These are phyloP conservation scores for Cheilosia soror DNA, from an alignment of 2,888 invertebrate genomes.

Conservation along the genomic window DNA sequence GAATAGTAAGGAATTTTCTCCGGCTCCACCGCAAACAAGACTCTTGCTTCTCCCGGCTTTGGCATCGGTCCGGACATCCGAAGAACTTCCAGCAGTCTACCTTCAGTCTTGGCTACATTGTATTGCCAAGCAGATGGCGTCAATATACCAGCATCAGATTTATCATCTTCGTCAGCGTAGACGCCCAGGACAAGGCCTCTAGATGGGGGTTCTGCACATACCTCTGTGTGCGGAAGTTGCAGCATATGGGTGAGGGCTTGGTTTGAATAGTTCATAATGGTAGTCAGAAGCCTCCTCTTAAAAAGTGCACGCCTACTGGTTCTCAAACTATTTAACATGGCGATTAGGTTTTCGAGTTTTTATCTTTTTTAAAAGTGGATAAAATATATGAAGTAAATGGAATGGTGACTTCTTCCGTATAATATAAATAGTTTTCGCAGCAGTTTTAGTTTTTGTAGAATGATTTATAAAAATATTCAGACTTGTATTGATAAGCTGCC, in stretches of 20 bases:
- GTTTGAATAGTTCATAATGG: slow-evolving; percentile 77
- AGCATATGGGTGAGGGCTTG: slow-evolving; percentile 80
- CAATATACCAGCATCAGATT: slow-evolving; percentile 85
- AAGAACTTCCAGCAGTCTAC: slow-evolving; percentile 85
- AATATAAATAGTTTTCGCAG: too few relatives aligned
- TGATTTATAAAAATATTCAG: too few relatives aligned
- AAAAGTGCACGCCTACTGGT: neutral
- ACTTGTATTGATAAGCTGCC: too few relatives aligned
- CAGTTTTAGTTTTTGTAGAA: too few relatives aligned
- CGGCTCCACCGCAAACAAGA: slow-evolving; percentile 87
- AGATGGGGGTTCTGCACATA: slow-evolving; percentile 81
- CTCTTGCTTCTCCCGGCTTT: slow-evolving; percentile 85
- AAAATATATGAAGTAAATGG: too few relatives aligned
- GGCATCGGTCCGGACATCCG: slow-evolving; percentile 85
- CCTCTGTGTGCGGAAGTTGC: slow-evolving; percentile 80
- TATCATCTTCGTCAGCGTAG: slow-evolving; percentile 86
- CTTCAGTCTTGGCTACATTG: slow-evolving; percentile 84
- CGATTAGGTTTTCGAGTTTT: neutral
- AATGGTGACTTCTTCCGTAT: too few relatives aligned
- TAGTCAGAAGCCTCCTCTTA: neutral
- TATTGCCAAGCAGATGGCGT: slow-evolving; percentile 87
- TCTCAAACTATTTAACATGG: neutral
- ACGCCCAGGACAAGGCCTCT: slow-evolving; percentile 87
- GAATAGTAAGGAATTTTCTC: slow-evolving; percentile 84
- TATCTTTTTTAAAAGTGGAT: neutral